Base-by-base conservation (phyloP, 2,888 invertebrate species). In the Hypsopygia costalis region DNA sequence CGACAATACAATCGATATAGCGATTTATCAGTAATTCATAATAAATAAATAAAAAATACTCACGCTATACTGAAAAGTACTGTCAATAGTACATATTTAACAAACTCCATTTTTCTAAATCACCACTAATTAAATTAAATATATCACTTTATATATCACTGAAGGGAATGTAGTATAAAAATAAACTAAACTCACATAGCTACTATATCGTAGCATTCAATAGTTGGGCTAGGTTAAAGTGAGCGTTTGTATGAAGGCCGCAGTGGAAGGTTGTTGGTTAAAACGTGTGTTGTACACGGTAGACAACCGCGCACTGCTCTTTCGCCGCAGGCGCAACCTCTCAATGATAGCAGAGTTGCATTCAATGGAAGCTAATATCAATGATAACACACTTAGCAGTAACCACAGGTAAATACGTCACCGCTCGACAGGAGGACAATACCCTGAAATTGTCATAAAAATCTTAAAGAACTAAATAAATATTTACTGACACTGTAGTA, bases 201-300 rank as follows among this genome's bases (percentile, higher is more conserved):
- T 59, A 54, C 48, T 36, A 49, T 38, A 41, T 33, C 40, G 41
- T 41, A 16, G 52, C 44, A 47, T 52, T 54, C 53, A 53, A 49
- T 46, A 50, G 42, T 53, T 51, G 55, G 54, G 49, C 6, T 6
- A 51, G 54, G 53, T 42, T 48, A 45, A 47, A 55, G 54, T 51
- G 56, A 53, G 48, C 59, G 55, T 57, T 40, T 51, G 16, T 16
- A 16, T 32, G 43, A 52, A 60, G 59, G 58, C 55, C 53, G 47
- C 44, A 48, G 40, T 41, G 29, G 30, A 31, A 40, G 34, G 31
- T 40, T 49, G 38, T 36, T 36, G 44, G 29, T 42, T 27, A 43
- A 21, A 36, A 55, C 73, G 73, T 69, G 69, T 55, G 46, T 46
- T 52, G 51, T 56, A 58, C 60, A 58, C 70, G 65, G 56, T 48